These are phyloP conservation scores for Lota lota DNA, from an alignment of 2,113 vertebrate genomes.

Conservation along the genomic window DNA sequence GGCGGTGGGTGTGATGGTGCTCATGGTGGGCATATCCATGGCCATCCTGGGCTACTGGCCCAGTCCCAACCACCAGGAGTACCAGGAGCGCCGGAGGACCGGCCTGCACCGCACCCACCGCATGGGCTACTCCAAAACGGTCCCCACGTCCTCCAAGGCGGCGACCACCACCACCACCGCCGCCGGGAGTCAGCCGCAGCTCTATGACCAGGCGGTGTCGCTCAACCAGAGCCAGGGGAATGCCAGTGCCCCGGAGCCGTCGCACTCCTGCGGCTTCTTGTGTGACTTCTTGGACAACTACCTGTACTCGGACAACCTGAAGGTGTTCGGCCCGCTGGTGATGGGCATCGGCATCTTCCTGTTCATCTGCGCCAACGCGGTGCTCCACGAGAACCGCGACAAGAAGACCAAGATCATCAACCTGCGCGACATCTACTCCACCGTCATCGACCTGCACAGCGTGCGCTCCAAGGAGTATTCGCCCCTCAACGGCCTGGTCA, in stretches of 20 bases:
- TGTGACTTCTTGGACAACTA: conserved; percentile 82
- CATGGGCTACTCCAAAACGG: conserved; percentile 53
- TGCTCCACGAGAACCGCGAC: conserved; percentile 95
- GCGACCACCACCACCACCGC: conserved; percentile 28
- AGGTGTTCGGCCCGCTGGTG: conserved; percentile 93
- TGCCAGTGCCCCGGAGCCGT: conserved; percentile 31
- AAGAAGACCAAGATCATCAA: conserved; percentile 98
- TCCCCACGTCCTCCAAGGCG: conserved; percentile 33
- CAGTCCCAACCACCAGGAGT: conserved; percentile 68
- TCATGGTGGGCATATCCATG: conserved; percentile 90
- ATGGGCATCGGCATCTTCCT: conserved; percentile 99
- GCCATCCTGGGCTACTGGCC: conserved; percentile 97
- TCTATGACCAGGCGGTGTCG: background rate
- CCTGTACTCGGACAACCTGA: conserved; percentile 95
- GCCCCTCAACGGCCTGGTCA: conserved; percentile 88
- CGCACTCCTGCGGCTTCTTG: conserved; percentile 75
- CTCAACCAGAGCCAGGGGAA: conserved; percentile 54
- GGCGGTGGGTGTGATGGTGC: conserved; percentile 83
- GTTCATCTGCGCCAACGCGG: conserved; percentile 97
- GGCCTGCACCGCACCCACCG: conserved; percentile 45
- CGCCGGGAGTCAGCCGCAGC: too few relatives aligned
- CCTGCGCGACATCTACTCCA: conserved; percentile 95
- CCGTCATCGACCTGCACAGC: conserved; percentile 93
- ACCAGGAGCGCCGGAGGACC: conserved; percentile 62
- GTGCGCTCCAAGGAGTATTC: conserved; percentile 83